phyloP scores from a whole-genome alignment of 2,888 invertebrate species.

The Athalia cordata region DNA sequence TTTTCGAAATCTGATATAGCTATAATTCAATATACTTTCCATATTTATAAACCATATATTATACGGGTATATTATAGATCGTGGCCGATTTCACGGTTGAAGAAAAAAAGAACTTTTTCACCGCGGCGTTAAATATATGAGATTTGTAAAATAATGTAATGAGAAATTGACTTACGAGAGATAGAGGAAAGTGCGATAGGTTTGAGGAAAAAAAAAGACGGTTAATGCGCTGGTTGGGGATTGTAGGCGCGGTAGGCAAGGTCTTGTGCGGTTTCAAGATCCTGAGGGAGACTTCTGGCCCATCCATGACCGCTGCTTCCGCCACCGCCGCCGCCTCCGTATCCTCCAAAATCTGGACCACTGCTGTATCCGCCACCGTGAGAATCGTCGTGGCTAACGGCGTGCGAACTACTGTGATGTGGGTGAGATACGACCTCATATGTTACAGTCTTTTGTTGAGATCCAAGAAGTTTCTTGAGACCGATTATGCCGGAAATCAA shows the following conservation, averaged over 20 bases:
- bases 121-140: too few species aligned
- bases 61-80: conserved; percentile 1
- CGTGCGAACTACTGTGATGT: conserved; percentile 82
- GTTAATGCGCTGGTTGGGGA: conserved; percentile 73
- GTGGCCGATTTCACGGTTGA: background rate
- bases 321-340: conserved; percentile 74
- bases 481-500: conserved; percentile 90
- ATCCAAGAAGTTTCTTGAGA: conserved; percentile 85
- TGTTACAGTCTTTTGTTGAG: conserved; percentile 88
- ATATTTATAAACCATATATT: background rate
- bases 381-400: conserved; percentile 81
- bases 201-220: background rate
- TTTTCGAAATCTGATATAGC: background rate
- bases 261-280: conserved; percentile 79
- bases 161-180: conserved; percentile 18
- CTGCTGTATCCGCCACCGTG: conserved; percentile 74
- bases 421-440: conserved; percentile 92
- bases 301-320: conserved; percentile 77
- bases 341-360: conserved; percentile 77
- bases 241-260: conserved; percentile 88
- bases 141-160: too few species aligned
- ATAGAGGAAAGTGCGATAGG: background rate
- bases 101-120: background rate
- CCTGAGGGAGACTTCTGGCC: conserved; percentile 79
- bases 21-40: conserved; percentile 21